These are phyloP conservation scores for Melierax canorus DNA, from an alignment of 2,113 vertebrate genomes.

Conservation along the genomic window DNA sequence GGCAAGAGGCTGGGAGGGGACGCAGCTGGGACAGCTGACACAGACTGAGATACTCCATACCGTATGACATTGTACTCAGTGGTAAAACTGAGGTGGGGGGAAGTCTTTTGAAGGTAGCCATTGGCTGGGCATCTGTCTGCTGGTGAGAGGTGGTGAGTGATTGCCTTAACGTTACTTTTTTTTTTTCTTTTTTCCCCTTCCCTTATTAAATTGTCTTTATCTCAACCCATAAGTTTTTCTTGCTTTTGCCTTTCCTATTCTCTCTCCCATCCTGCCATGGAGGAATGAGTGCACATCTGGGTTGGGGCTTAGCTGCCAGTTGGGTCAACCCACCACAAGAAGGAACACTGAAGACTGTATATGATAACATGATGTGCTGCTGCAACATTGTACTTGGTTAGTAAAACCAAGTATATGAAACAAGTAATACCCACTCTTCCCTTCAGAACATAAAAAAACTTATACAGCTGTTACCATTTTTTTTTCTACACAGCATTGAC, in stretches of 20 bases:
- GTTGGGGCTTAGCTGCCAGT: neutral
- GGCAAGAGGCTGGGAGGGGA: neutral
- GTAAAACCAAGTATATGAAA: neutral
- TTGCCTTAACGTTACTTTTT: neutral
- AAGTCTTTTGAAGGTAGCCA: neutral
- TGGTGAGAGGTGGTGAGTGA: neutral
- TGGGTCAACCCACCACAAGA: neutral
- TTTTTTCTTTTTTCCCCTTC: fast-evolving
- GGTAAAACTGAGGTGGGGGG: neutral
- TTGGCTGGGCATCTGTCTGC: neutral
- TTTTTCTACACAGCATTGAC: neutral
- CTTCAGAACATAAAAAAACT: neutral
- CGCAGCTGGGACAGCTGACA: neutral
- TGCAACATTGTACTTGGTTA: neutral
- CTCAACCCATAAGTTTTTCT: neutral
- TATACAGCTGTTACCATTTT: neutral
- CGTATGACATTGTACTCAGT: neutral
- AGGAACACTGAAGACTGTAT: neutral
- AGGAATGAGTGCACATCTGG: neutral
- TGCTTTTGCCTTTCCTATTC: neutral
- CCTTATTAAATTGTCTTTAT: neutral
- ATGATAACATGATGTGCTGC: neutral
- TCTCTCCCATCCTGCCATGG: neutral
- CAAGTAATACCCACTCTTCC: neutral
- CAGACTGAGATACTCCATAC: neutral